A percentile compares a stretch with the other conserved stretches of the same genome.
phyloP scores from a whole-genome alignment of 2,797 vertebrate genomes.

The Acrossocheilus fasciatus region DNA sequence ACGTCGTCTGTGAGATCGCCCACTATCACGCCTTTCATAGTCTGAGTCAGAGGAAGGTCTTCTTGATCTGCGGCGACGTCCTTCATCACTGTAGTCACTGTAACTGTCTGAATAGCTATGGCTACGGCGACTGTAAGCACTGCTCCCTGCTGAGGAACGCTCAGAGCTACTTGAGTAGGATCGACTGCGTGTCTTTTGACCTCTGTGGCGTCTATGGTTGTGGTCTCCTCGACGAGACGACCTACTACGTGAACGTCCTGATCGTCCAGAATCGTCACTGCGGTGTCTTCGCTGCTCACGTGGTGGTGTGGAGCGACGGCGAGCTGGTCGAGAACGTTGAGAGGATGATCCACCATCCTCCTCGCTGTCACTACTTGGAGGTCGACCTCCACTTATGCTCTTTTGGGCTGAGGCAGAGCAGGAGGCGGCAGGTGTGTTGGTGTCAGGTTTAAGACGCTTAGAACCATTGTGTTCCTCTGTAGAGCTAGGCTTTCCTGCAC shows the following conservation, averaged over 20 bases:
- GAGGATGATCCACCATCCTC: conserved; percentile 83
- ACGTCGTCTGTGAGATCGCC: conserved; percentile 85
- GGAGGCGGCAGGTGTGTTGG: conserved; percentile 71
- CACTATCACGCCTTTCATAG: conserved; percentile 83
- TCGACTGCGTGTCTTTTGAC: conserved; percentile 80
- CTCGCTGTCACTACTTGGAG: conserved; percentile 90
- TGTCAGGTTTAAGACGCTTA: conserved; percentile 83
- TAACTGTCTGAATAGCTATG: conserved; percentile 93
- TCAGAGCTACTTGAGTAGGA: conserved; percentile 94
- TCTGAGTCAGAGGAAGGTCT: conserved; percentile 87
- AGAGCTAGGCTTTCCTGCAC: conserved; percentile 69
- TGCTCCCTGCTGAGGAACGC: conserved; percentile 89
- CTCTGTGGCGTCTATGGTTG: conserved; percentile 77
- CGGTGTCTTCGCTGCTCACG: conserved; percentile 83
- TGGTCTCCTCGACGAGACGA: conserved; percentile 84
- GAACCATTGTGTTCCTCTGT: conserved; percentile 84
- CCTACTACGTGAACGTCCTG: conserved; percentile 86
- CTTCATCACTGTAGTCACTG: conserved; percentile 91
- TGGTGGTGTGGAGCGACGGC: conserved; percentile 82
- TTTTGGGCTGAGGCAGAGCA: conserved; percentile 81
- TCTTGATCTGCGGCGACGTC: conserved; percentile 72
- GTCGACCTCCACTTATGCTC: conserved; percentile 74
- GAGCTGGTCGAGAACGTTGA: conserved; percentile 75
- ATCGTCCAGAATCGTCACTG: conserved; percentile 90
- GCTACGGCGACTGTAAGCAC: conserved; percentile 86